Base-by-base conservation (phyloP, 2,797 vertebrate species). In the Crocidura indochinensis region DNA sequence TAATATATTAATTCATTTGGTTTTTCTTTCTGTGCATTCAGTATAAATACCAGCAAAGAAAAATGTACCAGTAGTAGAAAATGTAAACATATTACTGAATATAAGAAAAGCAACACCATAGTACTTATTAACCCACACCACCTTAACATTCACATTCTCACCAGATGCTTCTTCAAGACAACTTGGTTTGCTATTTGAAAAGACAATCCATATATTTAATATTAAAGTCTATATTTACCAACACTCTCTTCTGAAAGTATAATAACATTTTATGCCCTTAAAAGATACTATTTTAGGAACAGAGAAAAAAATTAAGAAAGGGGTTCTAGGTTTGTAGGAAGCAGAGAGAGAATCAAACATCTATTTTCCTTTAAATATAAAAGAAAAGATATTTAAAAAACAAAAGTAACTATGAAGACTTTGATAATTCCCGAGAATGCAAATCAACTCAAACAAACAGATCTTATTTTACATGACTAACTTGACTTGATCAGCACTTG, bases 341-440 rank as follows among this genome's bases (percentile, higher is more conserved):
- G 56, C 20, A 60, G 15, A 7, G 56, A 64, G 24, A 87, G 20
- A 81, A 26, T 56, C 2, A 60, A 26, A 90, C 84, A n/a, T 10
- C 12, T 49, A 77, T 29, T 31, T 6, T 81, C 15, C 56, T 87
- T 69, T 73, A 29, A 92, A n/a, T 73, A 74, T 74, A 74, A 90
- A 91, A 44, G 3, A 27, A 7, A 17, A 26, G 46, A 69, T 14
- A 29, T 84, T 17, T 51, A 49, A 84, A 44, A 71, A 44, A 38
- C 22, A 72, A 72, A 72, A 72, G 38, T 26, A 26, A 65, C 12
- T n/a, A 68, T 47, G 71, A 22, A 47, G 38, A 73, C 22, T 10
- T 47, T 73, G 24, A 72, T 22, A 46, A 73, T 73, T 47, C 44
- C 22, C 44, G 38, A 46, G 38, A 38, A 46, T 19, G 46, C 20